Evolutionary conservation across 1,140 invertebrate species (phyloP).

Genomic region (Leptinotarsa lineolata): DNA sequence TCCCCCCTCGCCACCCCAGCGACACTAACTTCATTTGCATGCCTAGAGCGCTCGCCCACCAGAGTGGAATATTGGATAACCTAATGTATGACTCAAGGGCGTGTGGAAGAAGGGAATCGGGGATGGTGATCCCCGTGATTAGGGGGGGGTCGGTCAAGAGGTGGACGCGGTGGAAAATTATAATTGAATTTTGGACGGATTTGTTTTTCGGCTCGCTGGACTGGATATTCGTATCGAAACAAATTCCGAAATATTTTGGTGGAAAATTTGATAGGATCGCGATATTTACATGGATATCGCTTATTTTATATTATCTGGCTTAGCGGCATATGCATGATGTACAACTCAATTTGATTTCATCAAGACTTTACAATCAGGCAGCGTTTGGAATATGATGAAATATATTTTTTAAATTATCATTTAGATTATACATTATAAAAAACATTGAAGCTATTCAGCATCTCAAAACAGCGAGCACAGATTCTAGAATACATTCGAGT

Average conservation of each 20-base stretch:
- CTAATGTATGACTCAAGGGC: conserved; percentile 50
- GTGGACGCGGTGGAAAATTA: conserved; percentile 9
- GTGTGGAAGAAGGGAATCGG: conserved; percentile 21
- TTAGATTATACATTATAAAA: too few relatives aligned
- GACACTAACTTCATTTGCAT: conserved; percentile 53
- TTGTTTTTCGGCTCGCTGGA: not conserved
- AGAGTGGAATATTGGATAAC: conserved; percentile 57
- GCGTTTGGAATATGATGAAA: too few relatives aligned
- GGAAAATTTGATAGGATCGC: not conserved
- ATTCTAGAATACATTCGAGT: too few relatives aligned
- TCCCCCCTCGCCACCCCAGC: conserved; percentile 29
- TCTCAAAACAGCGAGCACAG: too few relatives aligned
- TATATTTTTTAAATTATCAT: too few relatives aligned
- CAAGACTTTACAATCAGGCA: too few relatives aligned
- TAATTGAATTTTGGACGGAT: conserved; percentile 7
- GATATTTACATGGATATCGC: not conserved
- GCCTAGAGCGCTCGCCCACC: conserved; percentile 52
- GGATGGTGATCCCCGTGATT: not conserved
- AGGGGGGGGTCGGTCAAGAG: conserved; percentile 12
- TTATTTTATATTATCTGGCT: too few relatives aligned
- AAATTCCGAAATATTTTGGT: conserved; percentile 1
- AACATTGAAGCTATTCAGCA: too few relatives aligned
- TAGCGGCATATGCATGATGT: too few relatives aligned
- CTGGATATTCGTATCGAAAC: not conserved
- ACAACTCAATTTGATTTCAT: too few relatives aligned